Evolutionary conservation across 2,113 vertebrate species (phyloP).

Genomic region (Aplodontia rufa): DNA sequence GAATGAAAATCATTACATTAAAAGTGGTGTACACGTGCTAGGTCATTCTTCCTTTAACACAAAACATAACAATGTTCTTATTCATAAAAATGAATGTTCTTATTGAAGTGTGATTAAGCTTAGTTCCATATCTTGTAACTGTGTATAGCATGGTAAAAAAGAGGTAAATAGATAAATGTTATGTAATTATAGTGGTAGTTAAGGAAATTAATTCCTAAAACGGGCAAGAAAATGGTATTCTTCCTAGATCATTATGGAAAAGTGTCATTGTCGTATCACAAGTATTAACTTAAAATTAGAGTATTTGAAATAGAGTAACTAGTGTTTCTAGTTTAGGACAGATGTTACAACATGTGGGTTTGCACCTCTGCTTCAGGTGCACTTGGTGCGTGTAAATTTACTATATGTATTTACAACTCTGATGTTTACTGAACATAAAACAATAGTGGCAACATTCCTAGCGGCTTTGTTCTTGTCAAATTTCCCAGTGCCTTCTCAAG

Average conservation of each 20-base stretch:
- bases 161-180: slow-evolving; percentile 16
- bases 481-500: slow-evolving; percentile 40
- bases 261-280: not conserved
- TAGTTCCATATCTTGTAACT: slow-evolving; percentile 37
- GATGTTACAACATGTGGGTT: slow-evolving; percentile 26
- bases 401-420: slow-evolving; percentile 44
- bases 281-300: slow-evolving; percentile 70
- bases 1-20: slow-evolving; percentile 65
- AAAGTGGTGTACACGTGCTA: slow-evolving; percentile 43
- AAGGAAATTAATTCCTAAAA: slow-evolving; percentile 35
- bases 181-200: not conserved
- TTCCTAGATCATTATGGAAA: slow-evolving; percentile 60
- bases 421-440: slow-evolving; percentile 53
- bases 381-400: slow-evolving; percentile 64
- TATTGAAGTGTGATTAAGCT: slow-evolving; percentile 59
- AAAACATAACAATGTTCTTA: slow-evolving; percentile 42
- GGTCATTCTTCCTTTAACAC: not conserved
- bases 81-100: slow-evolving; percentile 58
- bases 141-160: slow-evolving; percentile 6
- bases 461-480: not conserved
- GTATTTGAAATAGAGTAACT: slow-evolving; percentile 51
- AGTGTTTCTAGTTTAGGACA: slow-evolving; percentile 52
- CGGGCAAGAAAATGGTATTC: slow-evolving; percentile 33
- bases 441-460: slow-evolving; percentile 65
- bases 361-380: slow-evolving; percentile 57